Evolutionary conservation across 2,797 vertebrate species (phyloP).

Genomic region (Pterois miles): DNA sequence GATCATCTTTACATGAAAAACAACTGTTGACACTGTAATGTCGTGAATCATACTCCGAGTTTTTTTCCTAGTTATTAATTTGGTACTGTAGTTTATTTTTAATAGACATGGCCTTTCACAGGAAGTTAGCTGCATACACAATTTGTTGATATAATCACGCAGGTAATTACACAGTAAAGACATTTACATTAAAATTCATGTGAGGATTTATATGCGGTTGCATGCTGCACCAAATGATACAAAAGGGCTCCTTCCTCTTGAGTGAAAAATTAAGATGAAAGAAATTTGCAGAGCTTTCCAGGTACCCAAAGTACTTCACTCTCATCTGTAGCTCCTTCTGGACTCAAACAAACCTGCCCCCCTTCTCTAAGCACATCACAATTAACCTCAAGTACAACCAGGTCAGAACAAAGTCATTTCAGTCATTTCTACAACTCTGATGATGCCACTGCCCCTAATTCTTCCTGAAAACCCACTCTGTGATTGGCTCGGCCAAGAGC

Average conservation of each 20-base stretch:
- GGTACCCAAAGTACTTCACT: constrained; percentile 71
- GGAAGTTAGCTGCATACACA: background rate
- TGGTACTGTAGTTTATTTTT: background rate
- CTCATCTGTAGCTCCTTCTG: constrained; percentile 58
- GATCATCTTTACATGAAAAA: constrained; percentile 1
- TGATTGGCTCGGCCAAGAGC: constrained; percentile 56
- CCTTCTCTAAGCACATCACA: constrained; percentile 73
- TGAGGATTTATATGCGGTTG: constrained; percentile 65
- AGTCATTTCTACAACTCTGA: constrained; percentile 67
- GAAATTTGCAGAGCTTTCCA: constrained; percentile 62
- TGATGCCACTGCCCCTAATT: constrained; percentile 68
- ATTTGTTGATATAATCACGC: constrained; percentile 20
- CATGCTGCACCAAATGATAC: constrained; percentile 31
- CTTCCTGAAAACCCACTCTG: constrained; percentile 47
- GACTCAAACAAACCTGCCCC: constrained; percentile 61
- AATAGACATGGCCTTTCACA: background rate
- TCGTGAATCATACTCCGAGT: constrained; percentile 1
- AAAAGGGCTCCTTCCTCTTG: constrained; percentile 48
- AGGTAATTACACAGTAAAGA: background rate
- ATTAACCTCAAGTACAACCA: constrained; percentile 77
- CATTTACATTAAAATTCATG: constrained; percentile 44
- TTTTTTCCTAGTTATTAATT: background rate
- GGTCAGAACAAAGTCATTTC: constrained; percentile 70
- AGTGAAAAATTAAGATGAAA: constrained; percentile 66
- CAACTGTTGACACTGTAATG: background rate